Evolutionary conservation across 2,797 vertebrate species (phyloP).

Genomic region (Cercopithecus petaurista): DNA sequence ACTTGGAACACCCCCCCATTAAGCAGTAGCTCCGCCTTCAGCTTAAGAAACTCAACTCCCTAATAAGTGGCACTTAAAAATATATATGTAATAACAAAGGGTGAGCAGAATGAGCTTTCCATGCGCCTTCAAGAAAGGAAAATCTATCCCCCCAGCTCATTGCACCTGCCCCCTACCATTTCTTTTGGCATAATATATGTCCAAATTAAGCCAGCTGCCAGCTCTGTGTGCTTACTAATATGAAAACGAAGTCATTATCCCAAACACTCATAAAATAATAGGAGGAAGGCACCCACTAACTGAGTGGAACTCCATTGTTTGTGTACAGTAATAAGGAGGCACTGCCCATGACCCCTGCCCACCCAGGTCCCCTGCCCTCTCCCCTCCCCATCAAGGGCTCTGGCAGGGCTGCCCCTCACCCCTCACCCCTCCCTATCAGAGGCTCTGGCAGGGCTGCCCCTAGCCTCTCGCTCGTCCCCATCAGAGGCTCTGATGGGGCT

Average conservation of each 20-base stretch:
- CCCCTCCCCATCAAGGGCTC: not conserved
- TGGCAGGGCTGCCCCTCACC: not conserved
- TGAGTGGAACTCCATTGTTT: not conserved
- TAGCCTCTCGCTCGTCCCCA: not conserved
- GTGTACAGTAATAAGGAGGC: not conserved
- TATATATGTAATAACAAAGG: not conserved
- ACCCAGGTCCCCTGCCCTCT: not conserved
- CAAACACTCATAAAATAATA: constrained; percentile 48
- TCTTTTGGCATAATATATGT: constrained; percentile 30
- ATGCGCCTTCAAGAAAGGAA: not conserved
- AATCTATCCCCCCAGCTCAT: not conserved
- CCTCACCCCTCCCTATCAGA: not conserved
- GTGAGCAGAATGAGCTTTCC: not conserved
- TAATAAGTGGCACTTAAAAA: not conserved
- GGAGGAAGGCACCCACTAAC: not conserved
- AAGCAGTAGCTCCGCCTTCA: not conserved
- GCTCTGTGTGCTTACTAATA: constrained; percentile 36
- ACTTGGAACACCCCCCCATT: not conserved
- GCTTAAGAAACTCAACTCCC: not conserved
- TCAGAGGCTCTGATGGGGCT: not conserved
- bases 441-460: not conserved
- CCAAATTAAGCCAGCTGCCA: constrained; percentile 54
- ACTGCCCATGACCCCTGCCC: not conserved
- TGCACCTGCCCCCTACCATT: not conserved
- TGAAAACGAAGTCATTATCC: constrained; percentile 39